phyloP scores from a whole-genome alignment of 30 jellyfish, hydroid and myxozoan genomes.

The Morbakka virulenta region DNA sequence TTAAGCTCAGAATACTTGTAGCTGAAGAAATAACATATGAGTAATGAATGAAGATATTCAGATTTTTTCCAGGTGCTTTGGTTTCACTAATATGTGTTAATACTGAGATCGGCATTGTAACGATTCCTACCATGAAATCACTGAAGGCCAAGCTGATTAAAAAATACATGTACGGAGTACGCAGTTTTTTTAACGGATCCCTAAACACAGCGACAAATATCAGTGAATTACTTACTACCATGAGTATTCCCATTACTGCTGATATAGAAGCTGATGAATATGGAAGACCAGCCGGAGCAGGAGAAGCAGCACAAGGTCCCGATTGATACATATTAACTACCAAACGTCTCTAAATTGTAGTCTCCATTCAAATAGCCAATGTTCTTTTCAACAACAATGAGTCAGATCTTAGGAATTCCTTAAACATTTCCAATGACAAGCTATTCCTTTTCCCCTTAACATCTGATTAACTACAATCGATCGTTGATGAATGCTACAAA shows the following conservation, averaged over 20 bases:
- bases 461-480: too few species aligned
- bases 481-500: too few species aligned
- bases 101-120: not conserved
- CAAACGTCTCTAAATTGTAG: too few species aligned
- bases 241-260: not conserved
- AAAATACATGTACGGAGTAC: not conserved
- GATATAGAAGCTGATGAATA: not conserved
- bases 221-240: not conserved
- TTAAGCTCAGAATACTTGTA: not conserved
- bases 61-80: not conserved
- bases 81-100: not conserved
- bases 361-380: too few species aligned
- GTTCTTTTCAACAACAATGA: too few species aligned
- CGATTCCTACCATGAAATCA: not conserved
- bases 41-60: not conserved
- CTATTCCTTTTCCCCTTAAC: too few species aligned
- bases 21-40: not conserved
- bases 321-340: too few species aligned
- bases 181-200: not conserved
- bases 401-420: too few species aligned
- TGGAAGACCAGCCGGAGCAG: not conserved
- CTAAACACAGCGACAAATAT: not conserved
- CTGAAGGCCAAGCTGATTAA: not conserved
- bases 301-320: too few species aligned
- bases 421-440: too few species aligned